Evolutionary conservation across 2,888 invertebrate genomes (phyloP).

Genomic region (Temnothorax ravouxi): DNA sequence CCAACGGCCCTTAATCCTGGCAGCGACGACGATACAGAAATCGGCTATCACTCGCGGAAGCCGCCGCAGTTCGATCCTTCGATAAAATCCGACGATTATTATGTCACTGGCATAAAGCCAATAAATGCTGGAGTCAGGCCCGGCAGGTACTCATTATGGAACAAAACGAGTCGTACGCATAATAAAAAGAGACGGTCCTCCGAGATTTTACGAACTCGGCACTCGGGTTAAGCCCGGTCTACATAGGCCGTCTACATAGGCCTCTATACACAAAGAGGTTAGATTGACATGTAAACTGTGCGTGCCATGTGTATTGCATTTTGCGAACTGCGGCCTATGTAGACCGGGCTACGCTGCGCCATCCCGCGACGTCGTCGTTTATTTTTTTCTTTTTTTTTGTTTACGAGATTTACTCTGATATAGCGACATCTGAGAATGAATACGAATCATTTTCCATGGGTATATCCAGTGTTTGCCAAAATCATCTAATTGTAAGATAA

Average conservation of each 20-base stretch:
- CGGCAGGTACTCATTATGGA: conserved; percentile 35
- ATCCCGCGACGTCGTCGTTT: neutral
- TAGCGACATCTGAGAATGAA: neutral
- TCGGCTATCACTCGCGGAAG: neutral
- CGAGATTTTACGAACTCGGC: conserved; percentile 35
- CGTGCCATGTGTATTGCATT: too few relatives aligned
- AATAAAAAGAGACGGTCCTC: conserved; percentile 5
- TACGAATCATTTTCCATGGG: neutral
- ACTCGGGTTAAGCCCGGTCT: neutral
- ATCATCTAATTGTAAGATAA: too few relatives aligned
- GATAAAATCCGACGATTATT: conserved; percentile 39
- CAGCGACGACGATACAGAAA: neutral
- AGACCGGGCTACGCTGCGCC: too few relatives aligned
- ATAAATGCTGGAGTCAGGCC: conserved; percentile 24
- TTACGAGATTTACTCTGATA: neutral
- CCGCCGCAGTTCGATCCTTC: neutral
- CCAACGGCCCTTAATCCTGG: neutral
- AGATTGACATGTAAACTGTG: too few relatives aligned
- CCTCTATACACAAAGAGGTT: too few relatives aligned
- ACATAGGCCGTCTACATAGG: too few relatives aligned
- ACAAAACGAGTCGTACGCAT: conserved; percentile 15
- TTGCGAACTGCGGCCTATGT: too few relatives aligned
- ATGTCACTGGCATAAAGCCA: conserved; percentile 22
- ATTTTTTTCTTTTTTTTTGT: neutral
- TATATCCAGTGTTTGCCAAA: too few relatives aligned